Base-by-base conservation (phyloP, 2,888 invertebrate species). In the Agelastica alni region DNA sequence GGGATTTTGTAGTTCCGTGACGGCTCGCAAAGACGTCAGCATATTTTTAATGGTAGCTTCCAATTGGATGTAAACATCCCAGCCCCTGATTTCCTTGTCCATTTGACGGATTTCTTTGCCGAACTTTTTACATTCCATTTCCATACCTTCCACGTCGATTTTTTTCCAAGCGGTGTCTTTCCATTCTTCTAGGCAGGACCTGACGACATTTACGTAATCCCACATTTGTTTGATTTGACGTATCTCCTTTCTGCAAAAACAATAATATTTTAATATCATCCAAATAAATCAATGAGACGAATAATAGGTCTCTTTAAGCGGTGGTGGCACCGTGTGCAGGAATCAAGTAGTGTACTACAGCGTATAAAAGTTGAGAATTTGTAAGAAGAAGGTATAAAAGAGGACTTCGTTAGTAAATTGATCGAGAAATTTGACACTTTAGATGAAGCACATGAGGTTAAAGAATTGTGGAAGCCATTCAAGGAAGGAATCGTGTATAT, bases 61-160 rank as follows among this genome's bases (percentile, higher is more conserved):
- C 59, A 91, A 82, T 16, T 85, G 83, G n/a, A 80, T 69, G 73
- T 89, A 96, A 2, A 93, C 86, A 54, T 92, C 88, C 91, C 87
- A 87, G 44, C 66, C 71, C 72, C 91, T 84, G 73, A 92, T 82
- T 60, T 91, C 91, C 68, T 94, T 93, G 56, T 92, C 88, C 68
- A 96, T 78, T 22, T 81, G 83, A 63, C 91, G 81, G 20, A 93
- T 75, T 65, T 94, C 93, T 70, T 93, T 93, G 1, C 89, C 87
- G 71, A 95, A 91, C 66, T 91, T 88, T 75, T 96, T 96, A 44
- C 77, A 95, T 71, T 96, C 95, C 75, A 91, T 87, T 71, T 96
- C 96, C 92, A 96, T 94, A 47, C 85, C 86, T 69, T 96, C 96
- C 1, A 95, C 91, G 68, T 96, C 94, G 55, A 96, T 93, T 71